phyloP scores from a whole-genome alignment of 37 sponge, comb jelly and placozoan genomes.

The Cladorhizidae sp. region DNA sequence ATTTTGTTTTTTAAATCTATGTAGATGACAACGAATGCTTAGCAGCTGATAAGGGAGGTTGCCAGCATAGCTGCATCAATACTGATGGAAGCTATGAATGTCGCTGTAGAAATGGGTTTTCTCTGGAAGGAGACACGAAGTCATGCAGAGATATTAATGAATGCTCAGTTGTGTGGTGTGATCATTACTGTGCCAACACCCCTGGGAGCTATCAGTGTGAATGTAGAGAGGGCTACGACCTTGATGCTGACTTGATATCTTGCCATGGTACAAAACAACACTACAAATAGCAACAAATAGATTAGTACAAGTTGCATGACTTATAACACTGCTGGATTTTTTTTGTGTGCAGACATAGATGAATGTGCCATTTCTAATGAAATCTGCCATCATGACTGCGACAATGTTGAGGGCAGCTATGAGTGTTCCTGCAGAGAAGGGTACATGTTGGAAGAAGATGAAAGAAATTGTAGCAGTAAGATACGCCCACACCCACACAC shows the following conservation, averaged over 20 bases:
- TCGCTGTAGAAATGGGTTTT: background rate
- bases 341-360: constrained; percentile 24
- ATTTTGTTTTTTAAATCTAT: background rate
- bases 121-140: background rate
- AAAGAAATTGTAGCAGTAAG: background rate
- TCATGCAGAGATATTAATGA: constrained; percentile 6
- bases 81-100: constrained; percentile 5
- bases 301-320: background rate
- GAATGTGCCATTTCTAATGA: constrained; percentile 32
- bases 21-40: constrained; percentile 12
- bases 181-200: constrained; percentile 10
- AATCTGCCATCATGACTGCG: constrained; percentile 40
- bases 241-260: background rate
- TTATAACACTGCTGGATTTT: no score
- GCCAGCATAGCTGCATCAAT: constrained; percentile 6
- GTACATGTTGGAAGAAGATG: background rate
- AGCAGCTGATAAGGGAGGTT: background rate
- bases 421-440: constrained; percentile 29
- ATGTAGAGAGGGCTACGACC: background rate
- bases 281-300: background rate
- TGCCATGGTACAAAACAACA: background rate
- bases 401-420: constrained; percentile 7
- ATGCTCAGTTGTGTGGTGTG: background rate
- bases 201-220: background rate
- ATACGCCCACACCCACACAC: no score